Base-by-base conservation (phyloP, 2,797 vertebrate genomes). In the Aldrovandia affinis region DNA sequence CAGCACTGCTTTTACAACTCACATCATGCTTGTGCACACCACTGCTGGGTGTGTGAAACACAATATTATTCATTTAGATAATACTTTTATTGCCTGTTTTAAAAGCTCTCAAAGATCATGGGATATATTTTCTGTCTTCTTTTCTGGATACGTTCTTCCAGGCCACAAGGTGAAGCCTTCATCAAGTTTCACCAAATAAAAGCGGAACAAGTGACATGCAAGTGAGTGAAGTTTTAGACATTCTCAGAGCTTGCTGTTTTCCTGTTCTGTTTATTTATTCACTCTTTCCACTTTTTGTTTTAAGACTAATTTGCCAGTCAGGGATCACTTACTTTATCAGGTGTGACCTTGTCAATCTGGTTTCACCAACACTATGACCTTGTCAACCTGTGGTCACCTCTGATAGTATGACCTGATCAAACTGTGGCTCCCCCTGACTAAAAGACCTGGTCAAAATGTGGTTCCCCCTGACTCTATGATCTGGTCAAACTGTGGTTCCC, bases 201-300 rank as follows among this genome's bases (percentile, higher is more conserved):
- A 65, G 59, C 89, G 79, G 87, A 93, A 44, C 80, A 91, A 30
- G 78, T 88, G 36, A 90, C 87, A 82, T 95, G 92, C 93, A 94
- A 91, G 95, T 95, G 47, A 87, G 88, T 88, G n/a, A 73, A 22
- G 36, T 14, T 42, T 42, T 33, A 39, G 33, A 1, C 5, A n/a
- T 25, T 9, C 0, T 22, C 39, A 25, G 12, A 3, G 39, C 39
- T 77, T 47, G 42, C 42, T 63, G 42, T 82, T 28, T 82, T 82
- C 18, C 7, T 44, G 3, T 70, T n/a, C 42, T 82, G 47, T 54
- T 39, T 73, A 18, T 47, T 18, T 36, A 55, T 39, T 82, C 6
- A 57, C 1, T 36, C 10, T 9, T 25, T 65, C 2, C 36, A 25
- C 55, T 36, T 39, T 59, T 15, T 39, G 25, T 36, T 52, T 68